Percentiles rank a stretch among this genome's conserved stretches.
phyloP scores from a whole-genome alignment of 2,888 invertebrate species.

The Macrophya alboannulata region DNA sequence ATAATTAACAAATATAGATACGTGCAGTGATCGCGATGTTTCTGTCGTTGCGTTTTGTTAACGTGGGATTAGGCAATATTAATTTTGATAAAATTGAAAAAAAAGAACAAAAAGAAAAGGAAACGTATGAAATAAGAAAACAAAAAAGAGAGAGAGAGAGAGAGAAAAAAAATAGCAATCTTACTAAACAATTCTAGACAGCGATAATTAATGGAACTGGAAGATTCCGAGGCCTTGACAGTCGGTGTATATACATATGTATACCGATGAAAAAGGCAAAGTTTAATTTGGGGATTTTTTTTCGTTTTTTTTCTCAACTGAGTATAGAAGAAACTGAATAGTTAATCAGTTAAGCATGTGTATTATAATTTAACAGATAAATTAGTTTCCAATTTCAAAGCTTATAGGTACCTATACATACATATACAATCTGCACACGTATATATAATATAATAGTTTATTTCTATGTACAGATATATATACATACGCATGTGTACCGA shows the following conservation, averaged over 20 bases:
- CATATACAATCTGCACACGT: neutral
- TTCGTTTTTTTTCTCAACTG: neutral
- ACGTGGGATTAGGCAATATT: neutral
- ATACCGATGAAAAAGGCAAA: neutral
- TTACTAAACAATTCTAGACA: neutral
- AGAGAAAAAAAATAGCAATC: neutral
- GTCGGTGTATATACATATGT: neutral
- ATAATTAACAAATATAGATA: too few relatives aligned
- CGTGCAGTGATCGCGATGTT: too few relatives aligned
- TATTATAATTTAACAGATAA: neutral
- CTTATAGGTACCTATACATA: neutral
- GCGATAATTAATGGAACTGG: slow-evolving; percentile 24
- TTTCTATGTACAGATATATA: neutral
- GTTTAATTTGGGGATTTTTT: neutral
- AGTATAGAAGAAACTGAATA: neutral
- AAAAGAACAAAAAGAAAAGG: too few relatives aligned
- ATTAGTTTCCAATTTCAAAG: slow-evolving; percentile 1
- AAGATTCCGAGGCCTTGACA: slow-evolving; percentile 15
- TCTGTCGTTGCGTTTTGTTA: neutral
- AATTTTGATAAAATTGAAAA: too few relatives aligned
- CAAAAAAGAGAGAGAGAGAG: neutral
- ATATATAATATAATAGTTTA: neutral
- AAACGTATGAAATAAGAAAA: neutral
- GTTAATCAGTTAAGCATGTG: neutral
- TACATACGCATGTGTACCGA: neutral